A percentile compares a stretch with the other conserved stretches of the same genome.
Evolutionary conservation across 2,113 vertebrate genomes (phyloP).

Genomic region (Proterorhinus semilunaris): DNA sequence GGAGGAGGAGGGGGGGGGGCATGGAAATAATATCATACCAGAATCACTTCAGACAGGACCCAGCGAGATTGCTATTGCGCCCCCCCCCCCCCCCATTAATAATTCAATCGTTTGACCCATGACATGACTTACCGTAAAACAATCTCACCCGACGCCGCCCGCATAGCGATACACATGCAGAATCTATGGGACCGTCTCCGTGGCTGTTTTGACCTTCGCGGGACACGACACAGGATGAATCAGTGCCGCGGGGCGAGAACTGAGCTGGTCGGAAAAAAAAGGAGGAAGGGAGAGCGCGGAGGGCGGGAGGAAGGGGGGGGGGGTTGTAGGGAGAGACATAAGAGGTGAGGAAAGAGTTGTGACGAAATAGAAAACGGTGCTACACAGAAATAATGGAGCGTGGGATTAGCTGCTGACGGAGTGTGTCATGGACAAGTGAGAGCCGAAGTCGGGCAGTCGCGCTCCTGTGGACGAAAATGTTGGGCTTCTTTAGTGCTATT

Average conservation of each 20-base stretch:
- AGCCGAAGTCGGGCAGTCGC: neutral
- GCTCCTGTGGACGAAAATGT: neutral
- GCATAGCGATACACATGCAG: slow-evolving; percentile 62
- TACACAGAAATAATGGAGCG: slow-evolving; percentile 3
- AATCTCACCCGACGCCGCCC: slow-evolving; percentile 66
- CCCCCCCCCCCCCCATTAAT: slow-evolving; percentile 77
- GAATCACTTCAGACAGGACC: slow-evolving; percentile 70
- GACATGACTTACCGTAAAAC: slow-evolving; percentile 79
- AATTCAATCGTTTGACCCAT: slow-evolving; percentile 79
- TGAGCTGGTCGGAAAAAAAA: slow-evolving; percentile 50
- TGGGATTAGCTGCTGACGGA: slow-evolving; percentile 10
- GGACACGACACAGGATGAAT: slow-evolving; percentile 51
- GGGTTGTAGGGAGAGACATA: slow-evolving; percentile 3
- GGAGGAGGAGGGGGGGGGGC: slow-evolving; percentile 32
- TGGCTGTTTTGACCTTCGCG: slow-evolving; percentile 65
- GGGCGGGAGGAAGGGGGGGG: neutral
- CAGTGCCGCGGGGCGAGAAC: slow-evolving; percentile 38
- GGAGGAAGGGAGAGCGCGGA: neutral
- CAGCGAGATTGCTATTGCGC: slow-evolving; percentile 68
- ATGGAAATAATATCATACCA: slow-evolving; percentile 58
- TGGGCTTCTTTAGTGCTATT: neutral
- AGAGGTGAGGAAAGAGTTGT: neutral
- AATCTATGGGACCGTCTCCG: slow-evolving; percentile 48
- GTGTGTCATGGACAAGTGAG: slow-evolving; percentile 1
- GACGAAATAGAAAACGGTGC: slow-evolving; percentile 7